These are phyloP conservation scores for Maccullochella peelii DNA, from an alignment of 2,113 vertebrate species.

Conservation along the genomic window DNA sequence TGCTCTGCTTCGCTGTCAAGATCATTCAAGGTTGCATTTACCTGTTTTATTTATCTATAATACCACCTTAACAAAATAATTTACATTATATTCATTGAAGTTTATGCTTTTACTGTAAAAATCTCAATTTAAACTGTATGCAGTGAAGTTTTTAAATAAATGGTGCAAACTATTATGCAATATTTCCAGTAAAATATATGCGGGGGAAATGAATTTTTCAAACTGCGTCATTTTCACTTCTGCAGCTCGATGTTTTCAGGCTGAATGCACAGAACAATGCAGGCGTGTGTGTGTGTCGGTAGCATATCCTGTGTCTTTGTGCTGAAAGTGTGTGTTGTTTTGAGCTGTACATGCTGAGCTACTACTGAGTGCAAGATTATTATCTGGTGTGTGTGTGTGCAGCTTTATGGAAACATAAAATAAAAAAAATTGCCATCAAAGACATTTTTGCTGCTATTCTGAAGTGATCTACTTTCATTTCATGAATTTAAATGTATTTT, in stretches of 20 bases:
- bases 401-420: not conserved
- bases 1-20: not conserved
- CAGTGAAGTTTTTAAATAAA: not conserved
- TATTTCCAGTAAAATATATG: not conserved
- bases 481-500: not conserved
- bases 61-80: not conserved
- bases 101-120: not conserved
- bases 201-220: not conserved
- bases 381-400: not conserved
- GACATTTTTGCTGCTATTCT: not conserved
- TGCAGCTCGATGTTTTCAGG: not conserved
- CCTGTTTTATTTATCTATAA: not conserved
- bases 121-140: not conserved
- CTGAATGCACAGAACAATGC: not conserved
- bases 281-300: not conserved
- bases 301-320: slow-evolving; percentile 60
- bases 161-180: not conserved
- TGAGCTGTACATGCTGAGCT: not conserved
- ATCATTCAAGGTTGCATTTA: not conserved
- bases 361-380: not conserved
- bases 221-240: not conserved
- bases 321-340: slow-evolving; percentile 64
- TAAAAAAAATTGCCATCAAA: not conserved
- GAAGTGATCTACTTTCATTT: not conserved
- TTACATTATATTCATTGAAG: not conserved